Evolutionary conservation across 2,797 vertebrate species (phyloP), one percentile per base, ranked within the genome.

Genomic region (Pangasius larnaudii): DNA sequence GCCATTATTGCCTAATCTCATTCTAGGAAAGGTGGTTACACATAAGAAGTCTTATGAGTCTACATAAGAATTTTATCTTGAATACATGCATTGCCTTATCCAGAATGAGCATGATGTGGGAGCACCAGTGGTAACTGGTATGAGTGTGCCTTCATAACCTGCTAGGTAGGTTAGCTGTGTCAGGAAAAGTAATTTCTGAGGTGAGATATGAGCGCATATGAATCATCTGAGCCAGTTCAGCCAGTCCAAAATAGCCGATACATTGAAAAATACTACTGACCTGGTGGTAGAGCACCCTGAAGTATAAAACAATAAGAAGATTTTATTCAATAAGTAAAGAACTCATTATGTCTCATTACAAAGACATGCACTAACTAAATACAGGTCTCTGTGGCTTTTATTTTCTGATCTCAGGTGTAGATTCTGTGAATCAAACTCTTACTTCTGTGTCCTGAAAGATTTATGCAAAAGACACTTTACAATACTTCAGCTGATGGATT

Each of bases 401-500:
- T 22, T 2, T 71, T 71, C 18, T 69, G 1, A 19, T 18, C 65
- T 33, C 65, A 18, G 30, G 65, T 69, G 30, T 10, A 46, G 6
- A 46, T 75, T 75, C 42, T 27, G 42, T 77, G 36, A 42, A 0
- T 0, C 36, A 39, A 10, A 39, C 13, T n/a, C 53, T 56, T 18
- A 56, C 30, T 56, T 22, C 6, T 56, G 10, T 27, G 3, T 36
- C 78, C 22, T 81, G 7, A 33, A 78, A 56, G 3, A 80, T 33
- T 27, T 33, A 2, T 81, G 49, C 11, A 24, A 78, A 78, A 9
- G 19, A 19, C 0, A 14, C 13, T 49, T 53, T 46, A 56, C 53
- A 63, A 22, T n/a, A 71, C 92, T 86, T 92, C 33, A 89, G 84
- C 85, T 2, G 30, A 85, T 90, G 27, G 46, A 42, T 77, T 86